Conservation (phyloP, 2,888 invertebrate species). For the Hyppa rectilinea region DNA sequence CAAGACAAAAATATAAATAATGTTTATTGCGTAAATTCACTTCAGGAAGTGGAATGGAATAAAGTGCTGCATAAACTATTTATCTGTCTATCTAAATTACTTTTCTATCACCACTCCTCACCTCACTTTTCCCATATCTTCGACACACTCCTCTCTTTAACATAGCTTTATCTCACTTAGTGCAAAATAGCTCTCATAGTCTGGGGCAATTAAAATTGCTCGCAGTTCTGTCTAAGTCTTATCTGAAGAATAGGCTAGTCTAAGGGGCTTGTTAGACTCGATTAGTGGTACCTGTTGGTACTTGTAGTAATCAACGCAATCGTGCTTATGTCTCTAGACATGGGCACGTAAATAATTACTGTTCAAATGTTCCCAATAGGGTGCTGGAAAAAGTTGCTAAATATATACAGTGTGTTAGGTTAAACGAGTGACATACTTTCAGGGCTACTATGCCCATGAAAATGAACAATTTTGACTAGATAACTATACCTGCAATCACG, state of each 20-base stretch:
- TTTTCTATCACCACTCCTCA: constrained; percentile 5
- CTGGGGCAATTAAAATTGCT: constrained; percentile 45
- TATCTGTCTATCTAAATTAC: constrained; percentile 1
- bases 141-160: constrained; percentile 32
- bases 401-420: too few species aligned
- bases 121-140: constrained; percentile 9
- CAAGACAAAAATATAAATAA: too few species aligned
- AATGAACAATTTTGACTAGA: too few species aligned
- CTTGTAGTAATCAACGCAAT: constrained; percentile 25
- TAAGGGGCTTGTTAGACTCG: constrained; percentile 40
- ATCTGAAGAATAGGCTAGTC: constrained; percentile 42
- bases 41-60: too few species aligned
- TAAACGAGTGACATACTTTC: too few species aligned
- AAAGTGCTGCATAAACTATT: too few species aligned
- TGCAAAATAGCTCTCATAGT: constrained; percentile 31
- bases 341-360: constrained; percentile 10
- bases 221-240: constrained; percentile 44
- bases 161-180: constrained; percentile 27
- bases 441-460: too few species aligned
- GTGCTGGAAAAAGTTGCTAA: not conserved
- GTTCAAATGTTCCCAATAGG: not conserved
- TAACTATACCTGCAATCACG: too few species aligned
- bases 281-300: constrained; percentile 16
- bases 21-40: too few species aligned
- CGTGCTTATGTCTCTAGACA: not conserved